Conservation (phyloP, 2,797 vertebrate species). For the Tapirus indicus region DNA sequence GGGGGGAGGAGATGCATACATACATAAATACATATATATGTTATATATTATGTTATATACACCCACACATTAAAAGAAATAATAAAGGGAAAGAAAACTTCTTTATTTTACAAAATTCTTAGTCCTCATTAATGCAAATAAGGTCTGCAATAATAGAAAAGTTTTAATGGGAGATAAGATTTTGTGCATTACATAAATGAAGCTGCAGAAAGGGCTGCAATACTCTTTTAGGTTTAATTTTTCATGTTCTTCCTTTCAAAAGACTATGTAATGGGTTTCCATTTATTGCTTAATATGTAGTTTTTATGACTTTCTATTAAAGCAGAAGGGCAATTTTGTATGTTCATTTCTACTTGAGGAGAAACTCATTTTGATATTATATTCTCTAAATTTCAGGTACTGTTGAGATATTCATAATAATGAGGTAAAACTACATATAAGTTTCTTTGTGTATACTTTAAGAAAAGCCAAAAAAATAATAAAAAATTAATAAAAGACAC, state of each 20-base stretch:
- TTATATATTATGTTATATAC: background rate
- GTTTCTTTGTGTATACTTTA: background rate
- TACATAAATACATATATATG: background rate
- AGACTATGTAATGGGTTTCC: background rate
- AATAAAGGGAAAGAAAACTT: background rate
- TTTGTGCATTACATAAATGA: slow-evolving; percentile 58
- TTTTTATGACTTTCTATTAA: slow-evolving; percentile 59
- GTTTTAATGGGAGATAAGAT: slow-evolving; percentile 53
- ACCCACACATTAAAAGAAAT: background rate
- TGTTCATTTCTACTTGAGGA: slow-evolving; percentile 27
- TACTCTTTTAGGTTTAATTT: background rate
- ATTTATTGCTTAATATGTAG: slow-evolving; percentile 35
- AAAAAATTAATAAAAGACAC: background rate
- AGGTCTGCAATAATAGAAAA: slow-evolving; percentile 25
- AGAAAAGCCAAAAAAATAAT: background rate
- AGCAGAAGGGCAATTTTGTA: background rate
- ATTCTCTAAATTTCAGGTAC: slow-evolving; percentile 23
- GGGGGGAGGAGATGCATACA: background rate
- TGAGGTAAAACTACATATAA: background rate
- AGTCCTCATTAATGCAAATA: slow-evolving; percentile 59
- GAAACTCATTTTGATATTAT: slow-evolving; percentile 38
- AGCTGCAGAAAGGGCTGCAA: background rate
- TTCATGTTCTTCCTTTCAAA: slow-evolving; percentile 53
- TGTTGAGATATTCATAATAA: background rate
- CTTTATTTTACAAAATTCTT: background rate